Evolutionary conservation across 2,113 vertebrate genomes (phyloP).

Genomic region (Isichthys henryi): DNA sequence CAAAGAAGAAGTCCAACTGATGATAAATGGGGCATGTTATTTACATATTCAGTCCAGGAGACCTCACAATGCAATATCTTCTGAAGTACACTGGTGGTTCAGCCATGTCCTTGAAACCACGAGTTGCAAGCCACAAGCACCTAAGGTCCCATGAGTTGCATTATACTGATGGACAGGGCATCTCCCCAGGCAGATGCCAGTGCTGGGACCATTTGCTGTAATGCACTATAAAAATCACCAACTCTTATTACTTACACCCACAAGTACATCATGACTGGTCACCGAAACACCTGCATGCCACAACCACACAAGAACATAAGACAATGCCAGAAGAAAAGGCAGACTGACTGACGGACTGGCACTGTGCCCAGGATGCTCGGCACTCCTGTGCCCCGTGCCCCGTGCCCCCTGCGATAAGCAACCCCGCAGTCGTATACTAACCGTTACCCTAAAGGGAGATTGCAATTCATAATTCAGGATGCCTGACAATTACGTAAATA

Average conservation of each 20-base stretch:
- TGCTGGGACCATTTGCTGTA: neutral
- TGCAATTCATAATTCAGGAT: neutral
- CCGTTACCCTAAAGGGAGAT: neutral
- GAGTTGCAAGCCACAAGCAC: neutral
- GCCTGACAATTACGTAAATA: too few relatives aligned
- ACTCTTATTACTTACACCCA: neutral
- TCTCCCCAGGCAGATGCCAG: neutral
- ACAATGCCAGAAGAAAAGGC: neutral
- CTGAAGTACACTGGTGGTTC: neutral
- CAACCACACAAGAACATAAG: neutral
- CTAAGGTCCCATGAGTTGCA: neutral
- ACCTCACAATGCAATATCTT: neutral
- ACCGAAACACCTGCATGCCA: neutral
- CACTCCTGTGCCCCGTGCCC: neutral
- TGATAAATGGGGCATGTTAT: neutral
- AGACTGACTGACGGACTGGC: neutral
- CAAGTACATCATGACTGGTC: neutral
- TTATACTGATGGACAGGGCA: neutral
- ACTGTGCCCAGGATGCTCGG: neutral
- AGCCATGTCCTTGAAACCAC: neutral
- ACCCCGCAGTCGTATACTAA: neutral
- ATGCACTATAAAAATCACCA: neutral
- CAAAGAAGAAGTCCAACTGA: neutral
- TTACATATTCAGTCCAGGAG: neutral
- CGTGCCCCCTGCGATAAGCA: too few relatives aligned